These are phyloP conservation scores for Gopherus flavomarginatus DNA, from an alignment of 2,113 vertebrate genomes.

Conservation along the genomic window DNA sequence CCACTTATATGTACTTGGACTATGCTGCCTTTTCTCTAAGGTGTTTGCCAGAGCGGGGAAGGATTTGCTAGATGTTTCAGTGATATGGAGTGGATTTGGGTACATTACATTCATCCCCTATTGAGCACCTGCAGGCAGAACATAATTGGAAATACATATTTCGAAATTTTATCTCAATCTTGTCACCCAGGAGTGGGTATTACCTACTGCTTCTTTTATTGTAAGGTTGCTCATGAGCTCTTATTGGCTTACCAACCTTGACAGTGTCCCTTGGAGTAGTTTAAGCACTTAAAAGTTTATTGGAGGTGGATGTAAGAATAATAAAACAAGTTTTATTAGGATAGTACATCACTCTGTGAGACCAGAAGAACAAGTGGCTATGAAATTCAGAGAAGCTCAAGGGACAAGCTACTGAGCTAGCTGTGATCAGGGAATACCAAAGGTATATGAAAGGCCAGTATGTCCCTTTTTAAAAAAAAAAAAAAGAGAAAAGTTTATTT, in stretches of 20 bases:
- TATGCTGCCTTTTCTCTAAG: rapidly evolving
- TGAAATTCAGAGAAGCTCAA: not conserved
- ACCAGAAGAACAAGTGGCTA: not conserved
- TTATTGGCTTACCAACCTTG: not conserved
- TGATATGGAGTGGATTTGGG: constrained; percentile 7
- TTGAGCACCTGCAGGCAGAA: not conserved
- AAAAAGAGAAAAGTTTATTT: not conserved
- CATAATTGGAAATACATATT: not conserved
- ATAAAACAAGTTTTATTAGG: not conserved
- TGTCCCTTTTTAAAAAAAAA: not conserved
- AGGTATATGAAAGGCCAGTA: not conserved
- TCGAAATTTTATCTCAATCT: constrained; percentile 2
- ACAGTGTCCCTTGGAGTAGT: not conserved
- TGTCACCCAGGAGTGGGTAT: not conserved
- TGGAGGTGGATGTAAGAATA: not conserved
- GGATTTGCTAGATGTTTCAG: constrained; percentile 19
- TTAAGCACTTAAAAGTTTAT: not conserved
- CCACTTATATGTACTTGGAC: not conserved
- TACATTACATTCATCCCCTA: not conserved
- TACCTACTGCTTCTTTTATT: not conserved
- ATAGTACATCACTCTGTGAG: not conserved
- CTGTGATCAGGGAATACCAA: not conserved
- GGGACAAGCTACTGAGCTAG: not conserved
- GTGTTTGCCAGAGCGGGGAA: not conserved
- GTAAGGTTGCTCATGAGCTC: not conserved